These are phyloP conservation scores for Alloplasta piceator DNA, from an alignment of 2,888 invertebrate genomes.

Conservation along the genomic window DNA sequence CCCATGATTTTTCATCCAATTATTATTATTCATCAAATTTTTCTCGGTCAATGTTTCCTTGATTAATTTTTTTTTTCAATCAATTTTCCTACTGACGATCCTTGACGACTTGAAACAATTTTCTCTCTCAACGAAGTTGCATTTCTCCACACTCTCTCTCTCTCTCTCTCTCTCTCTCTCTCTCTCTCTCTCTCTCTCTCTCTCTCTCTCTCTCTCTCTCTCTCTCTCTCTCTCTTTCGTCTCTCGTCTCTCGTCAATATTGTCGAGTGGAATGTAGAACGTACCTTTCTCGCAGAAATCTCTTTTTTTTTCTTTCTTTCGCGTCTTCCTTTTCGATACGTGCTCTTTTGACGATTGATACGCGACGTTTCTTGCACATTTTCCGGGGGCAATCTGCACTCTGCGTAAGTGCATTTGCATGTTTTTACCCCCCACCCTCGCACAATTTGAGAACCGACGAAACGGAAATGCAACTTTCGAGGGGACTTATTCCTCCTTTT, in stretches of 20 bases:
- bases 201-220: background rate
- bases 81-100: background rate
- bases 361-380: conserved; percentile 13
- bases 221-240: background rate
- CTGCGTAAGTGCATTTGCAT: conserved; percentile 46
- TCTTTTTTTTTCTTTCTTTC: conserved; percentile 17
- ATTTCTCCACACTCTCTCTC: conserved; percentile 18
- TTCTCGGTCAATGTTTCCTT: background rate
- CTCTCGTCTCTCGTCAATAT: conserved; percentile 23
- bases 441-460: background rate
- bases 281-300: conserved; percentile 58
- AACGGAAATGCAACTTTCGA: conserved; percentile 50
- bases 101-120: too few species aligned
- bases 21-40: too few species aligned
- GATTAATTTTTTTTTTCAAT: background rate
- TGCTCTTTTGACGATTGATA: conserved; percentile 25
- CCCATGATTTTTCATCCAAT: too few species aligned
- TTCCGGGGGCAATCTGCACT: conserved; percentile 23
- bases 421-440: conserved; percentile 7
- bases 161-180: too few species aligned
- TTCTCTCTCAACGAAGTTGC: background rate
- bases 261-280: conserved; percentile 61
- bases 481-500: conserved; percentile 2
- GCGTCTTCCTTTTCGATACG: conserved; percentile 53
- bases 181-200: too few species aligned